phyloP scores from a whole-genome alignment of 2,113 vertebrate species.

The Bungarus multicinctus region DNA sequence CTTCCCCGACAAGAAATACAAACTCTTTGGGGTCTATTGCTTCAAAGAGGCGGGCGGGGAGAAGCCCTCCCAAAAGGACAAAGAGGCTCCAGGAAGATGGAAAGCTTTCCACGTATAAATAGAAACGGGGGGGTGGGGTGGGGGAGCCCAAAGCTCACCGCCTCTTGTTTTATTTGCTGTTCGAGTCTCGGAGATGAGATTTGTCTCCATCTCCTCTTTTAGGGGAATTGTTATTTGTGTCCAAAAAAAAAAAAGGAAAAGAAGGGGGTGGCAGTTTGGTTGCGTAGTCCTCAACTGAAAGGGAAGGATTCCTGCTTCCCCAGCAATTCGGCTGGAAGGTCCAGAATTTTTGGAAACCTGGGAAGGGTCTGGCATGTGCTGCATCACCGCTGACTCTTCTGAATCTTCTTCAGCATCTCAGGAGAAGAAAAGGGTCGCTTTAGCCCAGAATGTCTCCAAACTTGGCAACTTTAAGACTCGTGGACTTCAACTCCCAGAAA shows the following conservation, averaged over 20 bases:
- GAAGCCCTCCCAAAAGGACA: conserved; percentile 21
- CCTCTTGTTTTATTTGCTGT: not conserved
- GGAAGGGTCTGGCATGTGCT: not conserved
- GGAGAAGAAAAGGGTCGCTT: not conserved
- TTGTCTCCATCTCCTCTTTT: not conserved
- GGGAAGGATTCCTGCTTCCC: not conserved
- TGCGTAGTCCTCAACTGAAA: not conserved
- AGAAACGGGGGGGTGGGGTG: no score
- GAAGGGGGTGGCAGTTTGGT: not conserved
- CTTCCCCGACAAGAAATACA: conserved; percentile 88
- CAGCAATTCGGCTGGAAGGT: not conserved
- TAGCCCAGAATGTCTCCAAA: not conserved
- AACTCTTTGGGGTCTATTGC: conserved; percentile 91
- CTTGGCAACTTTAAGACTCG: no score
- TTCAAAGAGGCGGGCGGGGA: conserved; percentile 54
- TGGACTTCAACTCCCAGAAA: no score
- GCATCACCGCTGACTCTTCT: not conserved
- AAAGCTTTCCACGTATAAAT: conserved; percentile 63
- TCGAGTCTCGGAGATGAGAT: not conserved
- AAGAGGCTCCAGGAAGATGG: conserved; percentile 24
- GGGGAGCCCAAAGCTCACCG: no score
- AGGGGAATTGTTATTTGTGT: not conserved
- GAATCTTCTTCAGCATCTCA: not conserved
- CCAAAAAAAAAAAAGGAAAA: not conserved
- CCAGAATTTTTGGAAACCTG: no score